Percentiles rank a stretch among this genome's conserved stretches.
Conservation (phyloP, 2,113 vertebrate genomes). For the Antechinus flavipes region DNA sequence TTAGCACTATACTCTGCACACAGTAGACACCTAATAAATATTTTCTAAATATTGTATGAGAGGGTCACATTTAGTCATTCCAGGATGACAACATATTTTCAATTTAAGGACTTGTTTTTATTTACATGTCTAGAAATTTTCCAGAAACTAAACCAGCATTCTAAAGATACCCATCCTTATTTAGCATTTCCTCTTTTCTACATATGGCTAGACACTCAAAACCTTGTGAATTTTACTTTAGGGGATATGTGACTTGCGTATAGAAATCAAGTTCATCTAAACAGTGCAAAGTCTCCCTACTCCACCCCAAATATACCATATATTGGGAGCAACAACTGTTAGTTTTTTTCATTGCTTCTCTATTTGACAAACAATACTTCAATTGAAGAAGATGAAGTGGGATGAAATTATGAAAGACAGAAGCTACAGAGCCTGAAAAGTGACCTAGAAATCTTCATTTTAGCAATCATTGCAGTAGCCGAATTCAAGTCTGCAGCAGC, state of each 20-base stretch:
- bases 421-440: slow-evolving; percentile 82
- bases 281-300: slow-evolving; percentile 1
- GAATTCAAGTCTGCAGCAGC: slow-evolving; percentile 86
- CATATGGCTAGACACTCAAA: neutral
- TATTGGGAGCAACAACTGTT: slow-evolving; percentile 60
- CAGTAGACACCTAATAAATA: neutral
- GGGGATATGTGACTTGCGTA: neutral
- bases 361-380: slow-evolving; percentile 77
- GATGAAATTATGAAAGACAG: slow-evolving; percentile 84
- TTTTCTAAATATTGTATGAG: neutral
- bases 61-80: neutral
- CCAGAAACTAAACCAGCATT: neutral
- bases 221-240: slow-evolving; percentile 37
- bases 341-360: slow-evolving; percentile 60
- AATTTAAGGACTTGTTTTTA: neutral
- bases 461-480: slow-evolving; percentile 85
- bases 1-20: neutral
- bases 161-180: neutral
- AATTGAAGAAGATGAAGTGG: slow-evolving; percentile 72
- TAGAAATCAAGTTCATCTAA: neutral
- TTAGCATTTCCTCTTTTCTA: neutral
- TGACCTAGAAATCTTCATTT: slow-evolving; percentile 89
- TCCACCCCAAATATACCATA: neutral
- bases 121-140: neutral
- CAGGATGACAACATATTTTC: neutral